These are phyloP conservation scores for Synanthedon myopaeformis DNA, from an alignment of 2,888 invertebrate genomes.

Conservation along the genomic window DNA sequence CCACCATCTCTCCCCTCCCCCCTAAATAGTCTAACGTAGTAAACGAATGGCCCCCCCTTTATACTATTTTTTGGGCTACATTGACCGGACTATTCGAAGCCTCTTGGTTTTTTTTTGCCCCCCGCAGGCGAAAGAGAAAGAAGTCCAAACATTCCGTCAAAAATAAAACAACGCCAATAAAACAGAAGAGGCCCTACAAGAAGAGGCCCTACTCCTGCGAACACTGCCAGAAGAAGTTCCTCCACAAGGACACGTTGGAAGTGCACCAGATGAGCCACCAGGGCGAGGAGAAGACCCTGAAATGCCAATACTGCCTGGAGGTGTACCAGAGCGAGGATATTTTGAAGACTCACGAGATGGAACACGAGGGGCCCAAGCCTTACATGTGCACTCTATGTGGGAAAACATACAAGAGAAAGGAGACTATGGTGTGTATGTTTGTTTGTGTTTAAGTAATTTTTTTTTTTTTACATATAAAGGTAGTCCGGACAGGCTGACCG, in stretches of 20 bases:
- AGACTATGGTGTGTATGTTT: slow-evolving; percentile 39
- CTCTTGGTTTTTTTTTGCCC: no score
- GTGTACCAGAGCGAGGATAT: slow-evolving; percentile 17
- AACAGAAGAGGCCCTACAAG: slow-evolving; percentile 11
- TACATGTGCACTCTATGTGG: slow-evolving; percentile 48
- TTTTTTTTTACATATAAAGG: background rate
- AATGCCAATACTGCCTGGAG: slow-evolving; percentile 42
- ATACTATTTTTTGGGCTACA: no score
- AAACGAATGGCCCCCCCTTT: no score
- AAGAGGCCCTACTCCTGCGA: slow-evolving; percentile 45
- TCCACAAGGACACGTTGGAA: slow-evolving; percentile 45
- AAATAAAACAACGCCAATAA: slow-evolving; percentile 12
- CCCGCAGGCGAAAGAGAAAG: background rate
- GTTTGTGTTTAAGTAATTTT: background rate
- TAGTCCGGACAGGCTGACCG: no score
- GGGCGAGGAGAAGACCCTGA: slow-evolving; percentile 28
- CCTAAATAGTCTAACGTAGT: no score
- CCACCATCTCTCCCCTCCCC: no score
- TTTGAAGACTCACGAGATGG: slow-evolving; percentile 28
- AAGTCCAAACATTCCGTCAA: slow-evolving; percentile 11
- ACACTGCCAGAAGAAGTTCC: slow-evolving; percentile 47
- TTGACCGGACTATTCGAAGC: no score
- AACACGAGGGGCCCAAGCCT: slow-evolving; percentile 40
- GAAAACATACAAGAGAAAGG: slow-evolving; percentile 38
- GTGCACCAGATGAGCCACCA: slow-evolving; percentile 43